Evolutionary conservation across 92 coral and sea anemone genomes (phyloP).

Genomic region (Umimayanthus chanpuru): DNA sequence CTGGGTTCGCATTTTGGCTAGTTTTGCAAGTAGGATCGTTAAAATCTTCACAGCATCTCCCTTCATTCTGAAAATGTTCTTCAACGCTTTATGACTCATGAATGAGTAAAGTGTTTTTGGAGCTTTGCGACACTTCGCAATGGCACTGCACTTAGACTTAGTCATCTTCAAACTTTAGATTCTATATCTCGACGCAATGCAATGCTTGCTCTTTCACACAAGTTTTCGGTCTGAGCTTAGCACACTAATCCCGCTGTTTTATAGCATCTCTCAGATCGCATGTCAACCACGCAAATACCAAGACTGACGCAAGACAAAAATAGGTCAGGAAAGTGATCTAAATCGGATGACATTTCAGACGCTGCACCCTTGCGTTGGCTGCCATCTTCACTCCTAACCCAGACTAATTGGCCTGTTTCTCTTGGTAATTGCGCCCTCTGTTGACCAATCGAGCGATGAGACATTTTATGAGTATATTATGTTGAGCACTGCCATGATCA

Average conservation of each 20-base stretch:
- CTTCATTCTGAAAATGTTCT: slow-evolving; percentile 25
- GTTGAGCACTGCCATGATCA: background rate
- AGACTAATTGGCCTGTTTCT: background rate
- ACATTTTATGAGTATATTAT: background rate
- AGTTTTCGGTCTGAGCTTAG: background rate
- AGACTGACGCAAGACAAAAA: background rate
- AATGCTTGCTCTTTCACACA: background rate
- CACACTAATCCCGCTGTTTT: background rate
- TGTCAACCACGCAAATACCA: slow-evolving; percentile 19
- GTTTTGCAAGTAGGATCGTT: background rate
- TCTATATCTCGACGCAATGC: background rate
- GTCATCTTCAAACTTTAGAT: background rate
- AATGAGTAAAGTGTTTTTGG: slow-evolving; percentile 15
- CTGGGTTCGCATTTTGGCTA: background rate
- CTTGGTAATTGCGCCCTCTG: background rate
- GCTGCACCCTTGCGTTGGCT: background rate
- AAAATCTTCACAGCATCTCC: slow-evolving; percentile 6
- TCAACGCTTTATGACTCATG: slow-evolving; percentile 19
- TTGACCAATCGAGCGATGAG: background rate
- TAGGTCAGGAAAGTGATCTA: background rate
- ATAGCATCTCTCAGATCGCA: slow-evolving; percentile 1
- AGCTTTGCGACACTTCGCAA: slow-evolving; percentile 25
- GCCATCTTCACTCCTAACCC: background rate
- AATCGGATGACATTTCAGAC: background rate
- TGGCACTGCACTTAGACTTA: background rate